These are phyloP conservation scores for Zaprionus vittiger DNA, from an alignment of 1,140 invertebrate genomes.

Conservation along the genomic window DNA sequence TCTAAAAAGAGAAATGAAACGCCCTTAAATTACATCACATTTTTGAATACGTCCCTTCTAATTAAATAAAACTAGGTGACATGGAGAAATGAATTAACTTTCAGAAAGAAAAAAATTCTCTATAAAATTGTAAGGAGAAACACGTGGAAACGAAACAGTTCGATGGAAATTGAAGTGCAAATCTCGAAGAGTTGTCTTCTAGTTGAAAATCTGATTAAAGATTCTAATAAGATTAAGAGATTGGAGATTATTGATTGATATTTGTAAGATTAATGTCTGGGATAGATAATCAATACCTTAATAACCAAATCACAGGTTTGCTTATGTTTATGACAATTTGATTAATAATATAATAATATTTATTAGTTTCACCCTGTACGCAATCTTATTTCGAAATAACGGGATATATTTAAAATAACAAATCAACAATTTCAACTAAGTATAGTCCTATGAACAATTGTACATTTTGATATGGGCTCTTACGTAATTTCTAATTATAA, in stretches of 20 bases:
- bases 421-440: conserved; percentile 22
- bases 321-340: conserved; percentile 38
- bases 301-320: conserved; percentile 45
- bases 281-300: conserved; percentile 20
- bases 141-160: not conserved
- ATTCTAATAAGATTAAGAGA: not conserved
- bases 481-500: conserved; percentile 25
- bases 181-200: not conserved
- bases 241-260: not conserved
- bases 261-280: conserved; percentile 15
- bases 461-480: conserved; percentile 55
- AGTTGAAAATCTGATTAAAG: not conserved
- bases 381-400: conserved; percentile 20
- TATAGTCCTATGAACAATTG: conserved; percentile 14
- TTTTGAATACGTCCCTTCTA: conserved; percentile 7
- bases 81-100: not conserved
- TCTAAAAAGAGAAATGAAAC: not conserved
- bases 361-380: conserved; percentile 24
- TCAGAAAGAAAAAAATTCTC: not conserved
- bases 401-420: conserved; percentile 15
- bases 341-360: conserved; percentile 13
- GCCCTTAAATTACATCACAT: conserved; percentile 33
- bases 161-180: not conserved
- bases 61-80: not conserved
- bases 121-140: not conserved